These are phyloP conservation scores for Parotocinclus haroldoi DNA, from an alignment of 2,797 vertebrate genomes.

Conservation along the genomic window DNA sequence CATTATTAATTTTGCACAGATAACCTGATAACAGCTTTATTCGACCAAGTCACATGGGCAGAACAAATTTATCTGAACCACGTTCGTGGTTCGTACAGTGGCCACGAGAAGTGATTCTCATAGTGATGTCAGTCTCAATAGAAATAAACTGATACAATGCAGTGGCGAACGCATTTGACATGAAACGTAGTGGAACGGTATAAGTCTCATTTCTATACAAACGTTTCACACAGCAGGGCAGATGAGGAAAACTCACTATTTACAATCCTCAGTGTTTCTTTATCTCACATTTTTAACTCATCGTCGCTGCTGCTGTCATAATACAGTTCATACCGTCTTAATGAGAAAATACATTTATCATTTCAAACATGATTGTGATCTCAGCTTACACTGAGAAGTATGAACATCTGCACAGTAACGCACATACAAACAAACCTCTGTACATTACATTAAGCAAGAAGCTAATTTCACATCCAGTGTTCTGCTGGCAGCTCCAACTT, in stretches of 20 bases:
- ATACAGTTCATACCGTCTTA: constrained; percentile 1
- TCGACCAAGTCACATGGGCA: constrained; percentile 58
- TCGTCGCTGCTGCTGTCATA: constrained; percentile 34
- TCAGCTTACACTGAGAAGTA: neutral
- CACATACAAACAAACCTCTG: neutral
- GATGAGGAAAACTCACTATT: constrained; percentile 32
- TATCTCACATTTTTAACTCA: constrained; percentile 36
- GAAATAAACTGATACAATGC: constrained; percentile 15
- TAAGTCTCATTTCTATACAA: constrained; percentile 32
- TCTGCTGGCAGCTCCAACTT: too few species aligned
- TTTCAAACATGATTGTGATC: neutral
- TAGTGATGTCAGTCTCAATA: neutral
- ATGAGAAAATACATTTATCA: neutral
- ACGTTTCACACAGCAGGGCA: constrained; percentile 39
- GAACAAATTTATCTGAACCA: constrained; percentile 68
- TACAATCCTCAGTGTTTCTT: constrained; percentile 39
- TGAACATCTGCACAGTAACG: neutral
- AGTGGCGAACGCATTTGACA: neutral
- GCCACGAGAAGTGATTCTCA: constrained; percentile 40
- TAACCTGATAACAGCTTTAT: constrained; percentile 62
- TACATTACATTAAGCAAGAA: constrained; percentile 1
- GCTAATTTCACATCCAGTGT: constrained; percentile 39
- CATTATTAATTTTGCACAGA: constrained; percentile 9
- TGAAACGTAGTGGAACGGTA: constrained; percentile 31
- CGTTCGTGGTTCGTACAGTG: constrained; percentile 46